phyloP scores from a whole-genome alignment of 2,888 invertebrate genomes.

The Physocephala rufipes region DNA sequence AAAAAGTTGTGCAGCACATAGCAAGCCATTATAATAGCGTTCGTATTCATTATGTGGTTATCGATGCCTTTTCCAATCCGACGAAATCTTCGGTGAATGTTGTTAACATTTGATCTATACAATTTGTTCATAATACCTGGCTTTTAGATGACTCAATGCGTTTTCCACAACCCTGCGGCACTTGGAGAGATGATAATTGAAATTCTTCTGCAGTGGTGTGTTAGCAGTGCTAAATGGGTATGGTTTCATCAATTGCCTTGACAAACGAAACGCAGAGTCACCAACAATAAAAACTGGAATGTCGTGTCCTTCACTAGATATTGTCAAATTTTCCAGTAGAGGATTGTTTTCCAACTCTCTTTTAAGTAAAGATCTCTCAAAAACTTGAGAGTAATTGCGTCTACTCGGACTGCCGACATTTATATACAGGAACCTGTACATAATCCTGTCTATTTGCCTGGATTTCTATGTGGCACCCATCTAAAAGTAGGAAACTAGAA shows the following conservation, averaged over 20 bases:
- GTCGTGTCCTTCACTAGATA: neutral
- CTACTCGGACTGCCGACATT: constrained; percentile 35
- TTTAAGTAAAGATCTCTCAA: constrained; percentile 33
- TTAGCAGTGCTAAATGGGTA: constrained; percentile 31
- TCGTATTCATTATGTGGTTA: neutral
- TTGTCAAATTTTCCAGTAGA: constrained; percentile 10
- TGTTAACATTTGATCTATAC: neutral
- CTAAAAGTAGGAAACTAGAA: neutral
- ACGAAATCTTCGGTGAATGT: neutral
- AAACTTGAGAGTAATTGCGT: constrained; percentile 38
- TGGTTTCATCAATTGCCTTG: constrained; percentile 36
- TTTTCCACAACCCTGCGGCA: constrained; percentile 25
- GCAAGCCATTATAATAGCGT: constrained; percentile 2
- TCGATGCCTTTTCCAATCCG: constrained; percentile 8
- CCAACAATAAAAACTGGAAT: constrained; percentile 33
- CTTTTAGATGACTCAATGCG: constrained; percentile 29
- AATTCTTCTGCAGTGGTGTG: constrained; percentile 12
- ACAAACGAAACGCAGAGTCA: constrained; percentile 38
- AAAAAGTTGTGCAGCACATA: constrained; percentile 3
- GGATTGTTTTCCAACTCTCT: neutral
- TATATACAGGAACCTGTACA: constrained; percentile 34
- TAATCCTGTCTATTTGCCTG: neutral
- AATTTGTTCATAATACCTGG: constrained; percentile 1
- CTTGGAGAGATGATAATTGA: constrained; percentile 25
- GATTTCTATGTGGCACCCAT: constrained; percentile 8